A percentile compares a stretch with the other conserved stretches of the same genome.
Conservation (phyloP, 2,888 invertebrate genomes). For the Pelosia muscerda region DNA sequence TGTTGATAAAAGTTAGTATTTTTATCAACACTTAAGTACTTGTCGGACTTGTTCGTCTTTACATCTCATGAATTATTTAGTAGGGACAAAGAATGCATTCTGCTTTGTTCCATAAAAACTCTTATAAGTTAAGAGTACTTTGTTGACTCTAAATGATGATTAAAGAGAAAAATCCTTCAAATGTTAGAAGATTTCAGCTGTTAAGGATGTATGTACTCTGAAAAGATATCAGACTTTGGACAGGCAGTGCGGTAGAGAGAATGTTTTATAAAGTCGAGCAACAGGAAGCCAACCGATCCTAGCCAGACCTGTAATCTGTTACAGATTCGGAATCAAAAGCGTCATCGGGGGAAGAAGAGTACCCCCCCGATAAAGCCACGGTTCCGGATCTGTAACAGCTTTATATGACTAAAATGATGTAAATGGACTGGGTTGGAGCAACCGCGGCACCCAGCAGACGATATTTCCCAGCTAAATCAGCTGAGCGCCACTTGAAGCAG, state of each 20-base stretch:
- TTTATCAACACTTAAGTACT: slow-evolving; percentile 42
- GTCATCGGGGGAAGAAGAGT: too few relatives aligned
- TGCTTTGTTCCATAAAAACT: slow-evolving; percentile 49
- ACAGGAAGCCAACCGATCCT: not conserved
- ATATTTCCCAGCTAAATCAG: too few relatives aligned
- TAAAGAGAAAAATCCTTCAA: slow-evolving; percentile 6
- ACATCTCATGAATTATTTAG: slow-evolving; percentile 61
- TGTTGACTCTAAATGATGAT: not conserved
- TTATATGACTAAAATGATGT: too few relatives aligned
- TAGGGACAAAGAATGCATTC: slow-evolving; percentile 52
- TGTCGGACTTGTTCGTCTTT: slow-evolving; percentile 51
- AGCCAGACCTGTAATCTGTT: not conserved
- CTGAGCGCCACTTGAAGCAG: too few relatives aligned
- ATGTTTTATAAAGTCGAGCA: not conserved
- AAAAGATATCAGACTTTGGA: not conserved
- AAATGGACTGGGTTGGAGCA: too few relatives aligned
- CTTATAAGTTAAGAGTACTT: not conserved
- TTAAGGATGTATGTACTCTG: too few relatives aligned
- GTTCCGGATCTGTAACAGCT: too few relatives aligned
- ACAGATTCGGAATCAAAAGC: too few relatives aligned
- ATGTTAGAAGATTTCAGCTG: not conserved
- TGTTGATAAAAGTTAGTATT: slow-evolving; percentile 18
- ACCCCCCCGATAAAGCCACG: too few relatives aligned
- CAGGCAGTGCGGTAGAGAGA: not conserved
- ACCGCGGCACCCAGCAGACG: too few relatives aligned